A percentile compares a stretch with the other conserved stretches of the same genome.
Evolutionary conservation across 2,797 vertebrate genomes (phyloP).

Genomic region (Neoniphon sammara): DNA sequence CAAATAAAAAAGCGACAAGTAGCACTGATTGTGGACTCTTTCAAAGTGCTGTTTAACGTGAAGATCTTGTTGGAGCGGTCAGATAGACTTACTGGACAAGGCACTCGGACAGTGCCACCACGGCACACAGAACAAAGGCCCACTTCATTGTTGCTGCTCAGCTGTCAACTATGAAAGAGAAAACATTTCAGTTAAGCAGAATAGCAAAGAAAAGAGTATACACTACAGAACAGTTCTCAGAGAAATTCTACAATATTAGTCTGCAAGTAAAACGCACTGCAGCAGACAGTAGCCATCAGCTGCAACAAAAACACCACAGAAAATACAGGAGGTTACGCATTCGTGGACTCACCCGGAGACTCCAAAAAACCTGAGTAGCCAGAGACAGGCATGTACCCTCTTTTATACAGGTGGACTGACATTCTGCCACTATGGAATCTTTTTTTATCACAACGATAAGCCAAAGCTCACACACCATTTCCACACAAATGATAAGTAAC

Average conservation of each 20-base stretch:
- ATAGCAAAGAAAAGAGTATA: neutral
- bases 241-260: neutral
- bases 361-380: conserved; percentile 6
- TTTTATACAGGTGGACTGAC: conserved; percentile 52
- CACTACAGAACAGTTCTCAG: neutral
- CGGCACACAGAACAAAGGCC: conserved; percentile 60
- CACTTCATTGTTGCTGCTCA: conserved; percentile 62
- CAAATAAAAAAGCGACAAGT: neutral
- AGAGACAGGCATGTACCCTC: neutral
- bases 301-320: neutral
- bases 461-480: conserved; percentile 10
- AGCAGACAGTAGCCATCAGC: neutral
- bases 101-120: conserved; percentile 72
- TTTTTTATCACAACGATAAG: conserved; percentile 37
- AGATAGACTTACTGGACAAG: conserved; percentile 57
- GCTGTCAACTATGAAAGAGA: conserved; percentile 19
- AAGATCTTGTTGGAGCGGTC: neutral
- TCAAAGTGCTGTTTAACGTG: neutral
- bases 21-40: neutral
- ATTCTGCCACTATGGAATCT: neutral
- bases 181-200: neutral
- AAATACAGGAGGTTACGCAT: neutral
- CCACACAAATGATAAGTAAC: conserved; percentile 28
- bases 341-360: conserved; percentile 33
- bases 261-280: neutral